Evolutionary conservation across 2,797 vertebrate species (phyloP).

Genomic region (Thalassophryne amazonica): DNA sequence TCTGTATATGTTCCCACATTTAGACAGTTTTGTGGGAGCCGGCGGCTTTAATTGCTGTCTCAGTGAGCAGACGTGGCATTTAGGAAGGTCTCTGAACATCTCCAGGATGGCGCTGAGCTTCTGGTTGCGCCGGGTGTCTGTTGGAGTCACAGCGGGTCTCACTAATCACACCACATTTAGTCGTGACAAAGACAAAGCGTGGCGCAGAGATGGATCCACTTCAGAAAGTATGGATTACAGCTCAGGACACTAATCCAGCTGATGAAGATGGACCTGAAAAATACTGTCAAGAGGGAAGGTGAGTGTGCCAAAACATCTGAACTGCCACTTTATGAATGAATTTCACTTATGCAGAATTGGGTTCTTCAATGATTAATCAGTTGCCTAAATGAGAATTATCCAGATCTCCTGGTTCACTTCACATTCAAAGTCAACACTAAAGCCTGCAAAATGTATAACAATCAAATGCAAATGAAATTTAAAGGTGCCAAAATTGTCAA

Average conservation of each 20-base stretch:
- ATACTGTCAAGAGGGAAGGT: not conserved
- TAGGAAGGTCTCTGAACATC: conserved; percentile 6
- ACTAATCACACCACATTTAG: conserved; percentile 54
- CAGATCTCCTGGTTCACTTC: too few species aligned
- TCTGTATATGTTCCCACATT: not conserved
- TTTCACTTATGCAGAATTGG: too few species aligned
- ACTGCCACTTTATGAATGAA: too few species aligned
- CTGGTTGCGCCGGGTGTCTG: conserved; percentile 9
- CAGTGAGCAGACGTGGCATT: conserved; percentile 43
- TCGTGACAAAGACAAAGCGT: conserved; percentile 46
- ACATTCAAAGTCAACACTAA: too few species aligned
- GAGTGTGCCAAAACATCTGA: too few species aligned
- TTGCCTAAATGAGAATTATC: too few species aligned
- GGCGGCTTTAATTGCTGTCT: conserved; percentile 16
- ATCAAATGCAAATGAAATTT: too few species aligned
- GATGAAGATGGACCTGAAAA: conserved; percentile 5
- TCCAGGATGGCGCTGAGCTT: conserved; percentile 18
- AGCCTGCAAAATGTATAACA: too few species aligned
- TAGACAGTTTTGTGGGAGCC: conserved; percentile 8
- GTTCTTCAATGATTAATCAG: too few species aligned
- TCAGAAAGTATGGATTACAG: conserved; percentile 46
- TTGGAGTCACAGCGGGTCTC: conserved; percentile 20
- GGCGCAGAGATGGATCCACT: conserved; percentile 45
- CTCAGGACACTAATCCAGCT: conserved; percentile 20
- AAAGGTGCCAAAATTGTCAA: too few species aligned